phyloP scores from a whole-genome alignment of 2,797 vertebrate genomes.

The Apogon talboti region DNA sequence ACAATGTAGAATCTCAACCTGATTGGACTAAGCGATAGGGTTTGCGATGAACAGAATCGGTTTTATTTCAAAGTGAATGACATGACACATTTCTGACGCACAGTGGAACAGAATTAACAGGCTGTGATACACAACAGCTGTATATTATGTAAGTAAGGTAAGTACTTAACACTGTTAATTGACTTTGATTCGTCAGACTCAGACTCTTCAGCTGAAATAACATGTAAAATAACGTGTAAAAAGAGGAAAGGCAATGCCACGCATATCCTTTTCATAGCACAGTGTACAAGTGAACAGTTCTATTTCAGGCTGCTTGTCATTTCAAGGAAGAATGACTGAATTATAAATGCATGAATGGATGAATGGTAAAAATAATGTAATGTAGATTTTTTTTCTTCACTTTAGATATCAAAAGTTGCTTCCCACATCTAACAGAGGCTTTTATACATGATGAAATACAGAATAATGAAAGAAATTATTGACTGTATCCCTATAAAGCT shows the following conservation, averaged over 20 bases:
- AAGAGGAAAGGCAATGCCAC: not conserved
- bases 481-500: too few species aligned
- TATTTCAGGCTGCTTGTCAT: not conserved
- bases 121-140: not conserved
- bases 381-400: not conserved
- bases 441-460: too few species aligned
- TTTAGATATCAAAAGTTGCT: too few species aligned
- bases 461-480: too few species aligned
- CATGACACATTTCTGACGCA: slow-evolving; percentile 6
- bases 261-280: slow-evolving; percentile 8
- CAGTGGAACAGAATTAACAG: slow-evolving; percentile 5
- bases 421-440: too few species aligned
- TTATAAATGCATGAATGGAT: not conserved
- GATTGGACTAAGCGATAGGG: not conserved
- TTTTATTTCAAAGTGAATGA: not conserved
- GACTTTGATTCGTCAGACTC: slow-evolving; percentile 17
- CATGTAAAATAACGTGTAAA: not conserved
- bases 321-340: not conserved
- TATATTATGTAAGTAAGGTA: not conserved
- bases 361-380: not conserved
- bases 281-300: not conserved
- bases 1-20: not conserved
- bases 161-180: slow-evolving; percentile 8
- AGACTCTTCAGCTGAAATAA: slow-evolving; percentile 1
- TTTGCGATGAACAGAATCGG: not conserved